These are phyloP conservation scores for Oegoconia quadripuncta DNA, from an alignment of 2,888 invertebrate species.

Conservation along the genomic window DNA sequence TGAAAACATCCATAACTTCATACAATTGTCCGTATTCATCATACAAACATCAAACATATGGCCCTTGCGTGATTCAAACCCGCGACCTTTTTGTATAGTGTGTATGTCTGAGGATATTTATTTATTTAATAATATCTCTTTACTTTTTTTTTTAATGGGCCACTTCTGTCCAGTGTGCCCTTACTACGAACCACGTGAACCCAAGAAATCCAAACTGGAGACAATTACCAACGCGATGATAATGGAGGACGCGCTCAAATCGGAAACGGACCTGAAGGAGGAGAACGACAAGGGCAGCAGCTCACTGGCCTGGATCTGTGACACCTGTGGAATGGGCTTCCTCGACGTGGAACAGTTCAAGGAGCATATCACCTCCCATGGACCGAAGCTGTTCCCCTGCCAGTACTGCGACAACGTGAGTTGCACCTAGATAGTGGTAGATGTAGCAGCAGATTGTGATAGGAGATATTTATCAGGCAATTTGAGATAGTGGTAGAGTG, in stretches of 20 bases:
- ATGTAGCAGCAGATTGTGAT: background rate
- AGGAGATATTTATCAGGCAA: no score
- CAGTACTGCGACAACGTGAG: slow-evolving; percentile 57
- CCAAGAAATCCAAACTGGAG: slow-evolving; percentile 44
- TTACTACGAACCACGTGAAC: slow-evolving; percentile 64
- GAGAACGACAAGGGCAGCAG: slow-evolving; percentile 19
- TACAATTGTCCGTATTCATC: no score
- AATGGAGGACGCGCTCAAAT: slow-evolving; percentile 14
- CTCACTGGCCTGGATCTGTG: slow-evolving; percentile 51
- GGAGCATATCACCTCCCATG: slow-evolving; percentile 49
- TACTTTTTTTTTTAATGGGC: no score
- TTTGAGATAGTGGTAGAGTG: no score
- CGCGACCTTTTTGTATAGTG: no score
- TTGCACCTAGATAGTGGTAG: no score
- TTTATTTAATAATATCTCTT: no score
- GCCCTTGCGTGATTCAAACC: no score
- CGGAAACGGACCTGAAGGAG: slow-evolving; percentile 23
- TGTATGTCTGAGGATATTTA: no score
- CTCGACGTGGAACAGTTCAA: slow-evolving; percentile 44
- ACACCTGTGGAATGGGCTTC: slow-evolving; percentile 57
- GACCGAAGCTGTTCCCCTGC: slow-evolving; percentile 48
- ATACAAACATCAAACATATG: no score
- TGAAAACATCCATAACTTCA: no score
- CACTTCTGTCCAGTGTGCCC: slow-evolving; percentile 51
- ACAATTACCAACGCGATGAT: slow-evolving; percentile 19